A percentile compares a stretch with the other conserved stretches of the same genome.
These are phyloP conservation scores for Dichetophora obliterata DNA, from an alignment of 2,888 invertebrate genomes.

Conservation along the genomic window DNA sequence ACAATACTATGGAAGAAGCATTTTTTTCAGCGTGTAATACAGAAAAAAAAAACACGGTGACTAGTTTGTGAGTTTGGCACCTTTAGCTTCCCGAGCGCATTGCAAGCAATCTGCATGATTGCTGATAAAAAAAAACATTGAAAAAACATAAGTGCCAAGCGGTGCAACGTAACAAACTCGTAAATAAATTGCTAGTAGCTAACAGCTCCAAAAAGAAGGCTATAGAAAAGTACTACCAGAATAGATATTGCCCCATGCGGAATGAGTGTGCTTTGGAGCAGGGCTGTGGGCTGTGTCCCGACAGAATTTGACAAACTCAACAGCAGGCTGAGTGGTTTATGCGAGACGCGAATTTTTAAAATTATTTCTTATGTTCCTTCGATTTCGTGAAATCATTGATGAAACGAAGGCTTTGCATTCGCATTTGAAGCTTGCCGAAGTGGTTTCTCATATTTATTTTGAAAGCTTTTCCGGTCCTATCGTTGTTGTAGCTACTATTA, in stretches of 20 bases:
- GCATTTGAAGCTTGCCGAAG: conserved; percentile 6
- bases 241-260: conserved; percentile 38
- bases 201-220: not conserved
- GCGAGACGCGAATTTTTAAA: conserved; percentile 16
- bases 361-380: conserved; percentile 59
- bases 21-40: too few relatives aligned
- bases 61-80: too few relatives aligned
- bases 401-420: conserved; percentile 43
- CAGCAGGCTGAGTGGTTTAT: not conserved
- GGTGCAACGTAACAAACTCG: conserved; percentile 42
- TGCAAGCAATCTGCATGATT: conserved; percentile 37
- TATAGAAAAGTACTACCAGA: conserved; percentile 2
- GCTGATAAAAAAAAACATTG: not conserved
- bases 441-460: not conserved
- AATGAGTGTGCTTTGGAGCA: not conserved
- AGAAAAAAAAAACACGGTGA: too few relatives aligned
- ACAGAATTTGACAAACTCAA: not conserved
- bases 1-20: too few relatives aligned
- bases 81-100: not conserved
- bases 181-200: conserved; percentile 39
- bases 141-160: not conserved
- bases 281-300: conserved; percentile 6
- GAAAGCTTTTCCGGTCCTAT: not conserved
- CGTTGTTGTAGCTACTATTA: not conserved
- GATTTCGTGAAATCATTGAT: conserved; percentile 65